Percentiles rank a stretch among this genome's conserved stretches.
phyloP scores from a whole-genome alignment of 2,888 invertebrate species.

The Cyclophora punctaria region DNA sequence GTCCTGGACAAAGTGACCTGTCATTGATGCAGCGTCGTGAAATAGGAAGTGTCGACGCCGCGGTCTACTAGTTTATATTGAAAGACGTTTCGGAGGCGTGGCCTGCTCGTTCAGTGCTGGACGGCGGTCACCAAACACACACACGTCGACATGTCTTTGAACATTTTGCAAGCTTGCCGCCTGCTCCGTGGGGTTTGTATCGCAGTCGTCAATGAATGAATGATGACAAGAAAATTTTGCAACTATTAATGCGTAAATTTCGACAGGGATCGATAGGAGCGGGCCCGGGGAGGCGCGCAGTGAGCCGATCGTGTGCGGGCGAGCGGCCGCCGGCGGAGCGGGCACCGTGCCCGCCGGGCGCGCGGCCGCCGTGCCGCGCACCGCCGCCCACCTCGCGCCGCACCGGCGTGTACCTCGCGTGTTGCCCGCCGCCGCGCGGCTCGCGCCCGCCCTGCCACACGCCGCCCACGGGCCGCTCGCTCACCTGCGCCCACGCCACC shows the following conservation, averaged over 20 bases:
- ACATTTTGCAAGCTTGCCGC: conserved; percentile 12
- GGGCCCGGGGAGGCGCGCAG: background rate
- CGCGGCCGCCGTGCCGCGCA: conserved; percentile 5
- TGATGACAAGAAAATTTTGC: too few species aligned
- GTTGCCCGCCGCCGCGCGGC: conserved; percentile 28
- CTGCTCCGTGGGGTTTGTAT: background rate
- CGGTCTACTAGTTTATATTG: too few species aligned
- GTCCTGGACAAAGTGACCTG: too few species aligned
- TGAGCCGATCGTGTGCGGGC: too few species aligned
- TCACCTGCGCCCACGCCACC: conserved; percentile 12
- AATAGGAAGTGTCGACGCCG: too few species aligned
- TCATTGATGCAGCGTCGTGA: too few species aligned
- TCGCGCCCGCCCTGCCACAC: conserved; percentile 27
- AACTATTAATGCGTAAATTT: too few species aligned
- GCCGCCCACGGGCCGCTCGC: conserved; percentile 5
- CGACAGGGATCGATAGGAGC: background rate
- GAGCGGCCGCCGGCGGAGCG: conserved; percentile 6
- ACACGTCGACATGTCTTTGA: conserved; percentile 16
- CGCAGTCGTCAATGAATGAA: too few species aligned
- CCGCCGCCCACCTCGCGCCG: conserved; percentile 4
- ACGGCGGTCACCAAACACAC: conserved; percentile 7
- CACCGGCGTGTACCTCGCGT: conserved; percentile 24
- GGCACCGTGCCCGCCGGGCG: conserved; percentile 5
- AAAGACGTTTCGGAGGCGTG: background rate
- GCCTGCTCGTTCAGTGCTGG: background rate